phyloP scores from a whole-genome alignment of 2,797 vertebrate genomes.

The Orestias chungarensis region DNA sequence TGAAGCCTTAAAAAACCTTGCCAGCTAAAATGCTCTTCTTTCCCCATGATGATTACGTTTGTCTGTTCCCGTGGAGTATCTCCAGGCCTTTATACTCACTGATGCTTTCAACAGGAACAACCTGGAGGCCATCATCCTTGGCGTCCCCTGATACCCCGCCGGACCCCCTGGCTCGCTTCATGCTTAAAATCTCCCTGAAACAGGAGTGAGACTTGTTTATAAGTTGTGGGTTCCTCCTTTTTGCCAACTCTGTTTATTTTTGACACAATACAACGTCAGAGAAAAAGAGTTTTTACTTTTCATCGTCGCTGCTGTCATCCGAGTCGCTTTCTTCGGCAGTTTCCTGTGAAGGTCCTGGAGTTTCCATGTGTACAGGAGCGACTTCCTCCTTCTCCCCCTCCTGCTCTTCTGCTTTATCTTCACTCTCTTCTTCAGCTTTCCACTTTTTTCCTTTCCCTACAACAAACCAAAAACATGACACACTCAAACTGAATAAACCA shows the following conservation, averaged over 20 bases:
- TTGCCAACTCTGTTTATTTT: background rate
- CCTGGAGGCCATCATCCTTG: constrained; percentile 78
- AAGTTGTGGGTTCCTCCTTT: background rate
- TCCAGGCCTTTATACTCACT: constrained; percentile 77
- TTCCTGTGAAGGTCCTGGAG: constrained; percentile 60
- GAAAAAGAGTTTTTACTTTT: constrained; percentile 74
- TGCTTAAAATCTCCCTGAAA: constrained; percentile 77
- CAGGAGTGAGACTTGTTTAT: background rate
- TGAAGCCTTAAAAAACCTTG: background rate
- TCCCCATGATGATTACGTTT: background rate
- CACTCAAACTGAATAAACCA: too few relatives aligned
- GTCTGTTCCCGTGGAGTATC: background rate
- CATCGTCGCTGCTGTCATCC: constrained; percentile 83
- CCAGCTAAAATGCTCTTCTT: background rate
- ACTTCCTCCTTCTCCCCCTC: constrained; percentile 23
- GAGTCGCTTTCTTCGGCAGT: constrained; percentile 70
- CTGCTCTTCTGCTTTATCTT: constrained; percentile 13
- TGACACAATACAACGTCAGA: background rate
- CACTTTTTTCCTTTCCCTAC: constrained; percentile 74
- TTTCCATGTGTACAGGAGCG: constrained; percentile 41
- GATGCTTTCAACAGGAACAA: constrained; percentile 89
- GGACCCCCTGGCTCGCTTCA: constrained; percentile 61
- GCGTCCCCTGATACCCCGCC: constrained; percentile 25
- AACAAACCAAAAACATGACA: background rate
- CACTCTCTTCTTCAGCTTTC: constrained; percentile 59